Conservation (phyloP, 2,888 invertebrate species). For the Aspidiotus rigidus region DNA sequence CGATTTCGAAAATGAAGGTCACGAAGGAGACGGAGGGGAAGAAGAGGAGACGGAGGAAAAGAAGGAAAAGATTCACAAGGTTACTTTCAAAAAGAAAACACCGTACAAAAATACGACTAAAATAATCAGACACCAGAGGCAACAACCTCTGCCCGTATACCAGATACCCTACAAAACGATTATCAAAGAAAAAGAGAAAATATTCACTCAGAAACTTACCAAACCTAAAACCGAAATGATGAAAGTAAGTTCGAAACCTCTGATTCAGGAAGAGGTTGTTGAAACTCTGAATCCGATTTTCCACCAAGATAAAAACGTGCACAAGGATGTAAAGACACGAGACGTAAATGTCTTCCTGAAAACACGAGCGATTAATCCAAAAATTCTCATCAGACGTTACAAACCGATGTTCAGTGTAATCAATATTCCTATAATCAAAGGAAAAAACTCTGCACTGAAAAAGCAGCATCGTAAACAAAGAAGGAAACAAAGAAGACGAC, state of each 20-base stretch:
- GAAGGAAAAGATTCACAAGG: conserved; percentile 22
- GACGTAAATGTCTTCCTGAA: conserved; percentile 15
- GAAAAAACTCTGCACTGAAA: not conserved
- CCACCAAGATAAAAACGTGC: not conserved
- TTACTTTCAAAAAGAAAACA: conserved; percentile 17
- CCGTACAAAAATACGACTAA: conserved; percentile 12
- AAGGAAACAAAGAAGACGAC: not conserved
- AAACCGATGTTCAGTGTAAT: conserved; percentile 8
- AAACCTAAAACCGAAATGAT: not conserved
- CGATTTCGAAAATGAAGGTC: conserved; percentile 5
- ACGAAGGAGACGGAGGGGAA: conserved; percentile 9
- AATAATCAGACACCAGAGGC: not conserved
- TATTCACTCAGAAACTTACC: not conserved
- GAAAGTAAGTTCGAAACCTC: not conserved
- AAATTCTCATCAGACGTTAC: conserved; percentile 21
- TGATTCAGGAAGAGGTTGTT: conserved; percentile 6
- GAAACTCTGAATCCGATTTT: not conserved
- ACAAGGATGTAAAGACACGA: conserved; percentile 15
- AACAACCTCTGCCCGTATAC: not conserved
- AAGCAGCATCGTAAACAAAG: not conserved
- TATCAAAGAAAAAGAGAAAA: not conserved
- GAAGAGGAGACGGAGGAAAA: conserved; percentile 25
- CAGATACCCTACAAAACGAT: conserved; percentile 1
- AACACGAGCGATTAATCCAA: not conserved
- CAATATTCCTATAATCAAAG: not conserved